These are phyloP conservation scores for Helicoverpa zea DNA, from an alignment of 1,140 invertebrate species.

Conservation along the genomic window DNA sequence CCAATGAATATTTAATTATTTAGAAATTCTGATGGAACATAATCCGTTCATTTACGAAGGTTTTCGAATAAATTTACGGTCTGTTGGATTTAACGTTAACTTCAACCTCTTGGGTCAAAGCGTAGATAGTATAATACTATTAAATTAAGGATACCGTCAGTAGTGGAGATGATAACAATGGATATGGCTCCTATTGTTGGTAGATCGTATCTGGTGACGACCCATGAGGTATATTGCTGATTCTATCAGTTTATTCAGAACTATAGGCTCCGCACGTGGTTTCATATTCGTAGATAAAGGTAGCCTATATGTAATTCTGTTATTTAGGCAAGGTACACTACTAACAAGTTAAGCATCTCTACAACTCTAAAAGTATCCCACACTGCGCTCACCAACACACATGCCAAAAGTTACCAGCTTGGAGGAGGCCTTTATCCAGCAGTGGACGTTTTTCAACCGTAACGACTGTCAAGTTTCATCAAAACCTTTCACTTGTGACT, in stretches of 20 bases:
- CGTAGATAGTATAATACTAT: conserved; percentile 18
- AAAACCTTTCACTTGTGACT: too few species aligned
- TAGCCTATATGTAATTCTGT: too few species aligned
- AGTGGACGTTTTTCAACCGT: too few species aligned
- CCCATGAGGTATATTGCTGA: conserved; percentile 30
- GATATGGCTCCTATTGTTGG: conserved; percentile 3
- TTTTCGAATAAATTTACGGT: conserved; percentile 39
- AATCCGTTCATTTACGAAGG: conserved; percentile 30
- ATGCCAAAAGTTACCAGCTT: too few species aligned
- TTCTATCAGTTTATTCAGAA: conserved; percentile 11
- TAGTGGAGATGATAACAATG: conserved; percentile 15
- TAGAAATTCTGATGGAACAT: conserved; percentile 23
- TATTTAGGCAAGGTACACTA: too few species aligned
- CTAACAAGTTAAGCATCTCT: too few species aligned
- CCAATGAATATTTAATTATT: conserved; percentile 37
- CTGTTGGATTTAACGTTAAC: conserved; percentile 17
- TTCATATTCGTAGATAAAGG: too few species aligned
- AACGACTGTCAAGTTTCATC: too few species aligned
- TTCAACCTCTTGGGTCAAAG: conserved; percentile 1
- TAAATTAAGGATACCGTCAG: conserved; percentile 35
- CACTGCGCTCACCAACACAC: too few species aligned
- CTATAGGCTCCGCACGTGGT: too few species aligned
- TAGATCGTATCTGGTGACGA: conserved; percentile 36
- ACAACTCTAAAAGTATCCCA: too few species aligned
- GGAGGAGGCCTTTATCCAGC: too few species aligned